phyloP scores from a whole-genome alignment of 2,888 invertebrate species.

The Aphidoletes aphidimyza region DNA sequence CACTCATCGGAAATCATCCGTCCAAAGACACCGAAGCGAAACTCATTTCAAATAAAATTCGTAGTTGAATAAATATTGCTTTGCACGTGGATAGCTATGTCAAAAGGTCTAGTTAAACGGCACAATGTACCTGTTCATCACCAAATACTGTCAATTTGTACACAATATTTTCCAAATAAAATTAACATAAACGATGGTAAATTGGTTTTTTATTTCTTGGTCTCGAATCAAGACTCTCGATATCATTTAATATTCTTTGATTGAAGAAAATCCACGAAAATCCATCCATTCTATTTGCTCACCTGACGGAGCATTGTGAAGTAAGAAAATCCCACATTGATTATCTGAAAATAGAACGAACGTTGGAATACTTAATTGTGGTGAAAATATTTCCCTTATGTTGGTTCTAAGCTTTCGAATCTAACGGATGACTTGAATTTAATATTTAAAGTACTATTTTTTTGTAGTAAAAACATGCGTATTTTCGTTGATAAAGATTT shows the following conservation, averaged over 20 bases:
- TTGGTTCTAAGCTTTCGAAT: no score
- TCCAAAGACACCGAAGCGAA: background rate
- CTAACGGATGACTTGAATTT: no score
- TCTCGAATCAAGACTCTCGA: no score
- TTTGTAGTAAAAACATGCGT: no score
- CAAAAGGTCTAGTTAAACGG: background rate
- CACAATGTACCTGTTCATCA: background rate
- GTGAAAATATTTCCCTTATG: background rate
- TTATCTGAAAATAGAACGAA: background rate
- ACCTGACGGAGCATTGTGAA: background rate
- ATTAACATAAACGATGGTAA: background rate
- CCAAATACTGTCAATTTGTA: background rate
- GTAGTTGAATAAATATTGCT: background rate
- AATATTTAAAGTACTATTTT: no score
- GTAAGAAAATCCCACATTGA: background rate
- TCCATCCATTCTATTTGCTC: background rate
- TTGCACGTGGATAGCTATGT: background rate
- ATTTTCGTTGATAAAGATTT: no score
- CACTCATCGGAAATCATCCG: background rate
- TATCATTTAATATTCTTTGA: no score
- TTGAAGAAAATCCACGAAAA: no score
- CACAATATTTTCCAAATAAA: no score
- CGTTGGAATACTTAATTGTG: background rate
- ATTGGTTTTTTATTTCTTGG: no score
- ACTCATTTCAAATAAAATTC: background rate